These are phyloP conservation scores for Carcina quercana DNA, from an alignment of 2,888 invertebrate genomes.

Conservation along the genomic window DNA sequence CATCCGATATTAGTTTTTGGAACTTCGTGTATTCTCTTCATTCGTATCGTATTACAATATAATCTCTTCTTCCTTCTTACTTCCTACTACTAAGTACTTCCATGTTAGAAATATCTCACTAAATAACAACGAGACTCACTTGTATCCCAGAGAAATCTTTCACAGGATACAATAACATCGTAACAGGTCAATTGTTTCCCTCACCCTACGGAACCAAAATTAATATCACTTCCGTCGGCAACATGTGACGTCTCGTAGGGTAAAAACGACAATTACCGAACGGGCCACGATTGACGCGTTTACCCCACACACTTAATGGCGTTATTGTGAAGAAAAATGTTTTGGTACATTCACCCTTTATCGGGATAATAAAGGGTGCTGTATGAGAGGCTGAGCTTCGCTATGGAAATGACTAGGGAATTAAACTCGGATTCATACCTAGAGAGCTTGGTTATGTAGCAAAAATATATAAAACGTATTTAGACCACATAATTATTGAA, in stretches of 20 bases:
- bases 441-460: no score
- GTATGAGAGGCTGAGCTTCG: neutral
- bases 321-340: constrained; percentile 21
- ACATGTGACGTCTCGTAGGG: constrained; percentile 32
- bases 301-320: constrained; percentile 22
- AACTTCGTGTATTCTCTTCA: no score
- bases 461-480: no score
- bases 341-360: constrained; percentile 14
- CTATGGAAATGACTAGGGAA: no score
- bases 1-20: no score
- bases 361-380: neutral
- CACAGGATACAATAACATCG: constrained; percentile 39
- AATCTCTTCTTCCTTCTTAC: no score
- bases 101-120: neutral
- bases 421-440: no score
- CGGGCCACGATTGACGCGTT: constrained; percentile 23
- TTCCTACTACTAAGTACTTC: neutral
- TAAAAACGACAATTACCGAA: constrained; percentile 26
- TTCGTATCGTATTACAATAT: no score
- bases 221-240: constrained; percentile 58
- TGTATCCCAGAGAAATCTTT: no score
- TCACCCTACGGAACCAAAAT: constrained; percentile 50
- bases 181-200: constrained; percentile 43
- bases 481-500: no score
- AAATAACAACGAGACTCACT: no score